A percentile compares a stretch with the other conserved stretches of the same genome.
phyloP scores from a whole-genome alignment of 2,113 vertebrate species.

The Dromaius novaehollandiae region DNA sequence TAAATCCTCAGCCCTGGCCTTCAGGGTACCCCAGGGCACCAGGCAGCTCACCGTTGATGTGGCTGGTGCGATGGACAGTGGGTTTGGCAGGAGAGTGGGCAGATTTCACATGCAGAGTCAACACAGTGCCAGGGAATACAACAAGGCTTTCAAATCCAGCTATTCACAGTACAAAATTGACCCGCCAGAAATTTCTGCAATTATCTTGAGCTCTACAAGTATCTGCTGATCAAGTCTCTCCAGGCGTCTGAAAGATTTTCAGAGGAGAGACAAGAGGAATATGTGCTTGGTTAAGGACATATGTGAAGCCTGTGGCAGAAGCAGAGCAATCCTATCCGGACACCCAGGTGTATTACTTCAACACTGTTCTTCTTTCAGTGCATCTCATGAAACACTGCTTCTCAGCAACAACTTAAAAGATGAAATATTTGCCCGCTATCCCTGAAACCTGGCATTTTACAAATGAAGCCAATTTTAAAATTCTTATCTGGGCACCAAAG shows the following conservation, averaged over 20 bases:
- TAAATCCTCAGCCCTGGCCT: not conserved
- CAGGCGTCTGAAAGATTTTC: not conserved
- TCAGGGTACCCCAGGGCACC: not conserved
- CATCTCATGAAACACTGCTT: not conserved
- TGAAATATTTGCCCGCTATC: not conserved
- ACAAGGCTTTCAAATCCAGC: not conserved
- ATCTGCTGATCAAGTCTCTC: not conserved
- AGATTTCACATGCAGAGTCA: not conserved
- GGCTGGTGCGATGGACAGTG: not conserved
- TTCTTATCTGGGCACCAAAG: not conserved
- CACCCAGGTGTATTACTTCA: not conserved
- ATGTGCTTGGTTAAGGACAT: not conserved
- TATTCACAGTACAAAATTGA: not conserved
- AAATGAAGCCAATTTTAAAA: not conserved
- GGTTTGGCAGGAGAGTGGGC: not conserved
- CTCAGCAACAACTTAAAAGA: not conserved
- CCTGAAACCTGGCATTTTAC: not conserved
- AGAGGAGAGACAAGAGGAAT: not conserved
- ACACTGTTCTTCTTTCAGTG: not conserved
- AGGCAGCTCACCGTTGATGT: not conserved
- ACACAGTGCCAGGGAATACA: not conserved
- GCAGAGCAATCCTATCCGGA: not conserved
- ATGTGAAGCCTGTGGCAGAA: not conserved
- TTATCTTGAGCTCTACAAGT: accelerated
- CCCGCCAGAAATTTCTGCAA: not conserved